Evolutionary conservation across 2,113 vertebrate species (phyloP), one percentile per base, ranked within the genome.

Genomic region (Labeo catla): DNA sequence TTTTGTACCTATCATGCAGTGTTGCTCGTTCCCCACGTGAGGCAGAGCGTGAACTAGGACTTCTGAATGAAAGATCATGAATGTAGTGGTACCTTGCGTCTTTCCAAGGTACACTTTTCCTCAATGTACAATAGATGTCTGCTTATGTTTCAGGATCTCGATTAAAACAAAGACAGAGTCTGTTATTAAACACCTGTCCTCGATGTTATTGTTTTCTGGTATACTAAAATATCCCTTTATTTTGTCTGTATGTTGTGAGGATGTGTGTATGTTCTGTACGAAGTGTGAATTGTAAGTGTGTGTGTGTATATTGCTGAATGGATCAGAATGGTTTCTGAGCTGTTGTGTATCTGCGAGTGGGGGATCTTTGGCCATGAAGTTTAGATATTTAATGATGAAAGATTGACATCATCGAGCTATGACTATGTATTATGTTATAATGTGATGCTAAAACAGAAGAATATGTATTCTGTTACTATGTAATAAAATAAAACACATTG

Each of bases 391-490:
- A 94, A 94, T 89, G 86, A 91, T 85, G 90, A 90, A 86, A 82
- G 78, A 90, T 88, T 91, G 87, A 91, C 88, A 86, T 89, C 77
- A 88, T 93, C 91, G 86, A 91, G 90, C 92, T 91, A 93, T 91
- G 85, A 93, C 88, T 91, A 92, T 93, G 91, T 92, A 92, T 92
- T 91, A 93, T 93, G 92, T 94, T 94, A 87, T 91, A 90, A 91
- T 94, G 93, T 95, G 90, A 93, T 94, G 93, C 92, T 88, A 93
- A 93, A 93, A 90, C 93, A 93, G 89, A 90, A 91, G 88, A 92
- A 89, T 88, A 93, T 90, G 87, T 91, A 90, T 91, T 89, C 87
- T 93, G 92, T 91, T 93, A 93, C 87, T 89, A 93, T 93, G 91
- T 94, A 93, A 92, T 92, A 90, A 90, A 91, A 90, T 83, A 84